phyloP scores from a whole-genome alignment of 2,797 vertebrate species.

The Podarcis lilfordi region DNA sequence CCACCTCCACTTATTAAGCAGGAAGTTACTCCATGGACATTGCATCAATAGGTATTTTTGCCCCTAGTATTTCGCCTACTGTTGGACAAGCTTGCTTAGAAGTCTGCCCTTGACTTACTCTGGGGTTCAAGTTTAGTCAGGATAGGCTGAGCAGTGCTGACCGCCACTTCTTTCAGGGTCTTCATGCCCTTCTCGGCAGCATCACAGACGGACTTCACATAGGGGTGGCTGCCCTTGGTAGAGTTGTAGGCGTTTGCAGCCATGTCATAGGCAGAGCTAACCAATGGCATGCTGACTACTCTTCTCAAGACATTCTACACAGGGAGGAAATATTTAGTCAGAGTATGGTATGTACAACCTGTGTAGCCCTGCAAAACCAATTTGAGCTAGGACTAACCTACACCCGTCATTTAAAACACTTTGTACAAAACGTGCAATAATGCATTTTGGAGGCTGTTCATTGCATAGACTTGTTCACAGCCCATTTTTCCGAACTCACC shows the following conservation, averaged over 20 bases:
- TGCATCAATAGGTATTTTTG: too few species aligned
- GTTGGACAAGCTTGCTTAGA: too few species aligned
- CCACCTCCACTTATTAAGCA: too few species aligned
- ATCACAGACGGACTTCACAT: constrained; percentile 85
- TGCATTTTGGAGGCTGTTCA: background rate
- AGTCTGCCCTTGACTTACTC: constrained; percentile 53
- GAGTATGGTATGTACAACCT: too few species aligned
- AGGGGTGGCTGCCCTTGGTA: constrained; percentile 87
- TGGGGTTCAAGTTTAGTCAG: constrained; percentile 69
- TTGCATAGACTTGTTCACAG: background rate
- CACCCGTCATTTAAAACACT: too few species aligned
- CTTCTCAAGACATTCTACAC: constrained; percentile 82
- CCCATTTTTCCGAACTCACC: background rate
- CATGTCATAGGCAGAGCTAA: constrained; percentile 84
- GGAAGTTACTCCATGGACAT: too few species aligned
- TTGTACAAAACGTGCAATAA: too few species aligned
- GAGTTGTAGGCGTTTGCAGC: constrained; percentile 82
- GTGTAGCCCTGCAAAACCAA: too few species aligned
- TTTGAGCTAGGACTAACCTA: too few species aligned
- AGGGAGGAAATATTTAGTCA: background rate
- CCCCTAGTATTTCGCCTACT: too few species aligned
- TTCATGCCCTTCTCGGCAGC: constrained; percentile 86
- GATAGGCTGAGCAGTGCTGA: constrained; percentile 67
- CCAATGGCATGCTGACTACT: constrained; percentile 82
- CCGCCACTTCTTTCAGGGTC: constrained; percentile 79